phyloP scores from a whole-genome alignment of 2,888 invertebrate genomes.

The Heliconius aoede region DNA sequence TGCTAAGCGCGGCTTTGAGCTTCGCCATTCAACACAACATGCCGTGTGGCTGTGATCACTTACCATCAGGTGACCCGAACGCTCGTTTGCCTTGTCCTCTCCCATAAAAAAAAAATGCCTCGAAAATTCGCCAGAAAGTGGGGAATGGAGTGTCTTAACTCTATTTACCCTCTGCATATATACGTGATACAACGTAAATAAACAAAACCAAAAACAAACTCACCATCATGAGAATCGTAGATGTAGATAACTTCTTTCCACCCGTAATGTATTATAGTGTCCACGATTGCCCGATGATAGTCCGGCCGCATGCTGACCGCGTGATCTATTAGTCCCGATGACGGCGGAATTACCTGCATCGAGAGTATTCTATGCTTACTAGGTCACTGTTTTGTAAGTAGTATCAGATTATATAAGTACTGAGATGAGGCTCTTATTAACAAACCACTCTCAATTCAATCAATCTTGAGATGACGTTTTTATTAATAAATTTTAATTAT shows the following conservation, averaged over 20 bases:
- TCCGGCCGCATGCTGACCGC: constrained; percentile 97
- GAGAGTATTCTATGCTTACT: not conserved
- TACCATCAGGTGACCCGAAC: too few relatives aligned
- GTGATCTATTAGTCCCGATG: constrained; percentile 94
- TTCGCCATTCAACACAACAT: too few relatives aligned
- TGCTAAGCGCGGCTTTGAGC: too few relatives aligned
- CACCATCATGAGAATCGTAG: constrained; percentile 96
- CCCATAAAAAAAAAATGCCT: too few relatives aligned
- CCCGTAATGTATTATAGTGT: constrained; percentile 95
- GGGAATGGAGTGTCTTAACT: not conserved
- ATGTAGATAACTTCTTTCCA: constrained; percentile 95
- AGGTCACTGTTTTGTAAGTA: not conserved
- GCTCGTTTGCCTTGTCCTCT: too few relatives aligned
- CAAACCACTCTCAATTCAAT: too few relatives aligned
- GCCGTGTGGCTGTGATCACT: too few relatives aligned
- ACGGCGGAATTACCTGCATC: constrained; percentile 90
- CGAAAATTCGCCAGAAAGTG: too few relatives aligned
- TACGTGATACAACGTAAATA: not conserved
- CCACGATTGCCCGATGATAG: constrained; percentile 97
- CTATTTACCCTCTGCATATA: not conserved
- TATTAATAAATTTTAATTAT: too few relatives aligned
- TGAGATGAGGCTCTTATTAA: too few relatives aligned
- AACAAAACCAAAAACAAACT: constrained; percentile 65
- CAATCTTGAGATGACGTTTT: too few relatives aligned
- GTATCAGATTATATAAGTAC: not conserved